Base-by-base conservation (phyloP, 2,797 vertebrate genomes). In the Gorsachius magnificus region DNA sequence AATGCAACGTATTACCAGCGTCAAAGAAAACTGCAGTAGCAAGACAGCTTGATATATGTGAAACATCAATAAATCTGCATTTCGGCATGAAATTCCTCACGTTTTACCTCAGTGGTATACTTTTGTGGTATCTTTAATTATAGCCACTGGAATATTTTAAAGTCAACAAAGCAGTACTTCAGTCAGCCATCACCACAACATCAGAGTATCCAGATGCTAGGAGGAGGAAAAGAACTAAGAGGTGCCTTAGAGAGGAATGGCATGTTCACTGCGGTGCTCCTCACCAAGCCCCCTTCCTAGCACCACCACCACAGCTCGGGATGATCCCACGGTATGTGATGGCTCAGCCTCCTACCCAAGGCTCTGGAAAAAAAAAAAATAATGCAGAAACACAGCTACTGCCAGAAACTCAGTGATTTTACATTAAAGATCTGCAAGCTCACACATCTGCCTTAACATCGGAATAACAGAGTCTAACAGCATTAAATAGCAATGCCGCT, bases 31-130 rank as follows among this genome's bases (percentile, higher is more conserved):
- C 20, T 80, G 57, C 78, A 78, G 68, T 14, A 71, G 64, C n/a
- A 21, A 92, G 75, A 70, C 51, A 80, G 69, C 35, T 66, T 69
- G 51, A 81, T 76, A n/a, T 6, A 66, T 12, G n/a, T 43, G 81
- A 92, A 92, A 68, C 50, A 71, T 29, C 21, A 68, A 81, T 26
- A 94, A 94, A 91, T 89, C 75, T 91, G 72, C 84, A 81, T 83
- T 92, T 85, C 61, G 48, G 79, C 51, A 57, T 58, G 38, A 91
- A 82, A 87, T 64, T 76, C 77, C 58, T 74, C 38, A 81, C 31
- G 75, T 90, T 91, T 69, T 68, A 94, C 87, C 93, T 87, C 57
- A 36, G 43, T 51, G 81, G 92, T 43, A 81, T 92, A 83, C 38
- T 68, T 87, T 29, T 68, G 81, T 28, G 17, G 29, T 71, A 84